Evolutionary conservation across 2,888 invertebrate species (phyloP), one percentile per base, ranked within the genome.

Genomic region (Steinernema scapterisci): DNA sequence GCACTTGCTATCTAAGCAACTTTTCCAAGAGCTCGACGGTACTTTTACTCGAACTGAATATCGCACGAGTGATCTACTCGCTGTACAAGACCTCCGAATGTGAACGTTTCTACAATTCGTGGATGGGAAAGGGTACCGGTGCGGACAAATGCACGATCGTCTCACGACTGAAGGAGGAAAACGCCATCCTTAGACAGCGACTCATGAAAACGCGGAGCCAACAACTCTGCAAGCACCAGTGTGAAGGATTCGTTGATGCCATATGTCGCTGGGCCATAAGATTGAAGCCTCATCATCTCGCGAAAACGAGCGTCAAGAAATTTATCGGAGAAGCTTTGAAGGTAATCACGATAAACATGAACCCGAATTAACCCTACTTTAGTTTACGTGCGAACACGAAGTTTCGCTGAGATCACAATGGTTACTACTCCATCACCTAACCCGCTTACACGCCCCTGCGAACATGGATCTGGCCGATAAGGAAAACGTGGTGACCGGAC

Each of bases 371-470:
- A 31, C 3, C 13, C 31, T 16, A 16, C 6, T 63, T 31, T 31
- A 63, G 63, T 13, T 25, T 63, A 31, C 63, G 13, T 31, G 63
- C 63, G 16, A 25, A 16, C 16, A 63, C 19, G 63, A 16, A 25
- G 31, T 63, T 63, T 63, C 63, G 31, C 23, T 63, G 63, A 25
- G 63, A 27, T 3, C 63, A 9, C 21, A 27, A 3, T 63, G 63
- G 31, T 31, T 63, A 31, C 63, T 63, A 6, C 25, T 63, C 16
- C 23, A 63, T 25, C 63, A 63, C 6, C 31, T 63, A 63, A 63
- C 63, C 13, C 63, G 63, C 31, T 38, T 63, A 63, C 63, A 63
- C 16, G 63, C 23, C 13, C 63, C 63, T 21, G 63, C 63, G 3
- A 63, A 63, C 16, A 27, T 25, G 63, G 21, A 16, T 2, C 13